Evolutionary conservation across 2,113 vertebrate species (phyloP).

Genomic region (Motacilla alba): DNA sequence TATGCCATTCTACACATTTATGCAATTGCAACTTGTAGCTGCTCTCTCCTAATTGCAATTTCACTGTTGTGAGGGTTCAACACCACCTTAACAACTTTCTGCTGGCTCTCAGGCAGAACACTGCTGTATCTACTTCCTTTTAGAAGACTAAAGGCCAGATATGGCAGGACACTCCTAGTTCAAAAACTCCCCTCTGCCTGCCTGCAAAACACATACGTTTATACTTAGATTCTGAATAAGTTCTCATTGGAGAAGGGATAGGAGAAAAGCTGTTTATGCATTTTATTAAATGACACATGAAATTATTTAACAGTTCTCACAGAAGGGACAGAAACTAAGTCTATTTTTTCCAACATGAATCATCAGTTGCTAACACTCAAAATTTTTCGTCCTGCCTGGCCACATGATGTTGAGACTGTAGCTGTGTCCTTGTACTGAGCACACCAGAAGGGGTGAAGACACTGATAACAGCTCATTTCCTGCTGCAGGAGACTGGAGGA

Average conservation of each 20-base stretch:
- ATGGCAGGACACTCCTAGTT: not conserved
- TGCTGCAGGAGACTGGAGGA: not conserved
- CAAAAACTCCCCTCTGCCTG: not conserved
- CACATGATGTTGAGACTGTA: not conserved
- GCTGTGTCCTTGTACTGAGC: not conserved
- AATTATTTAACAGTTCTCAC: not conserved
- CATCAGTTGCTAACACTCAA: not conserved
- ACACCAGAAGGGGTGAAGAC: not conserved
- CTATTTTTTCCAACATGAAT: not conserved
- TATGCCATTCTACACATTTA: not conserved
- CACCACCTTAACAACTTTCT: not conserved
- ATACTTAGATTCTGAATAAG: not conserved
- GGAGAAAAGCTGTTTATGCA: not conserved
- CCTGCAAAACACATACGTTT: not conserved
- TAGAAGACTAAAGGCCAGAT: not conserved
- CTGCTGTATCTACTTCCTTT: not conserved
- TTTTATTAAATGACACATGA: not conserved
- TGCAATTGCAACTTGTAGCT: not conserved
- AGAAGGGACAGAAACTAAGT: not conserved
- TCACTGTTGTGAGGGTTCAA: not conserved
- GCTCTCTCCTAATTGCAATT: not conserved
- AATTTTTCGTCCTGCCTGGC: not conserved
- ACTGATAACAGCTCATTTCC: not conserved
- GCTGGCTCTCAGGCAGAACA: not conserved
- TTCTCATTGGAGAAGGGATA: not conserved